Base-by-base conservation (phyloP, 2,888 invertebrate species). In the Cryptus armator region DNA sequence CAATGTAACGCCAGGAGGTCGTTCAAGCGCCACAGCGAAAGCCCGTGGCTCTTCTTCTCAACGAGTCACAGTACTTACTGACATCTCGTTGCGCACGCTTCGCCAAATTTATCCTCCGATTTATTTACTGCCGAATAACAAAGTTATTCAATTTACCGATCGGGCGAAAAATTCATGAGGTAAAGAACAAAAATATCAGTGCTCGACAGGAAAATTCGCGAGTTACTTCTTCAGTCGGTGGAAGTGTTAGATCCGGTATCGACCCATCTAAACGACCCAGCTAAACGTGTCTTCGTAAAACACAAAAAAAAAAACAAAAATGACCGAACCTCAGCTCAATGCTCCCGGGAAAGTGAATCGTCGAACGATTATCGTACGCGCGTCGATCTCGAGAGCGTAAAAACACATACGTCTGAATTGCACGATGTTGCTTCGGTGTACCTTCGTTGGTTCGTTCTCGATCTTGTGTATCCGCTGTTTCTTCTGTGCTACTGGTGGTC, bases 1-100 rank as follows among this genome's bases (percentile, higher is more conserved):
- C 93, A 91, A 90, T 90, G 90, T 88, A 88, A 90, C 89, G 90
- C 89, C 89, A 91, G 91, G 90, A 89, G 89, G 87, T 84, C 81
- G 80, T 51, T 67, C 67, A 62, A 76, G 85, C 85, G 79, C 85
- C 85, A 79, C 75, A 82, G 85, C 85, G 85, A 85, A 85, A 85
- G 82, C 85, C 79, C 68, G 66, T 51, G 59, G 43, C 51, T 77
- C 62, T 70, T 19, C 67, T 43, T 48, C 46, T 68, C 14, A 67
- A 51, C 67, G 53, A 43, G n/a, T 12, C 32, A 51, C 79, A 76
- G 37, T 66, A 10, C 10, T 48, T 24, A 64, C 66, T 53, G 81
- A 78, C 44, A 43, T 68, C 67, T 37, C 48, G 29, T 16, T 24
- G 43, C 10, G 43, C 3, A 6, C 37, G 66, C 37, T 9, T 66